Evolutionary conservation across 92 coral and sea anemone species (phyloP).

Genomic region (Palythoa grandis): DNA sequence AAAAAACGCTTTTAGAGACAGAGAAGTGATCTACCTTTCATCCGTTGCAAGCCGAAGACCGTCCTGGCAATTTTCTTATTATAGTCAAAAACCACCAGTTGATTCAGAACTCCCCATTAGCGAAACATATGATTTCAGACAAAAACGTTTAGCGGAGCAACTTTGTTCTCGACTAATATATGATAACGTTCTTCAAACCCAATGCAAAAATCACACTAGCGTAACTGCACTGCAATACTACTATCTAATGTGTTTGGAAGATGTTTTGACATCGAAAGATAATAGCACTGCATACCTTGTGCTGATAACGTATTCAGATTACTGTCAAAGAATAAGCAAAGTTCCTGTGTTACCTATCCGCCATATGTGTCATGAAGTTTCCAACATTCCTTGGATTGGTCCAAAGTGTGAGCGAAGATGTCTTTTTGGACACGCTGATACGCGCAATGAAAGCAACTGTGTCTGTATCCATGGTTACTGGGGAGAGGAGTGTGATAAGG

Average conservation of each 20-base stretch:
- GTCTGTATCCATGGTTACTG: conserved; percentile 67
- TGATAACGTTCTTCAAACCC: conserved; percentile 23
- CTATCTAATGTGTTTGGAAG: conserved; percentile 61
- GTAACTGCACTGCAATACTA: conserved; percentile 53
- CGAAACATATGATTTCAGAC: conserved; percentile 23
- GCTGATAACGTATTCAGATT: conserved; percentile 49
- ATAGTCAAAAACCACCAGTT: conserved; percentile 41
- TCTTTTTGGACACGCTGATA: conserved; percentile 61
- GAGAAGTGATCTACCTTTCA: conserved; percentile 46
- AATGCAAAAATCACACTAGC: conserved; percentile 47
- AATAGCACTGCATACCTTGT: conserved; percentile 35
- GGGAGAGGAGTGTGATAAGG: conserved; percentile 55
- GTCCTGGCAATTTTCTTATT: conserved; percentile 65
- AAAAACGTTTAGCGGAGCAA: conserved; percentile 37
- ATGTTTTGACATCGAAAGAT: conserved; percentile 51
- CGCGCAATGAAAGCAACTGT: conserved; percentile 38
- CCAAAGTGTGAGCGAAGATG: conserved; percentile 59
- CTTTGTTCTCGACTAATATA: conserved; percentile 51
- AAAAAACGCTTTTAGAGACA: conserved; percentile 35
- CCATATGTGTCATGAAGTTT: conserved; percentile 54
- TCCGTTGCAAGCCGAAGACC: conserved; percentile 57
- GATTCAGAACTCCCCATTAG: neutral
- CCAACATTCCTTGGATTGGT: conserved; percentile 62
- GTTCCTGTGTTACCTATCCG: conserved; percentile 58
- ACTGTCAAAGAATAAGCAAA: conserved; percentile 42